phyloP scores from a whole-genome alignment of 2,113 vertebrate genomes.

The Plectropomus leopardus region DNA sequence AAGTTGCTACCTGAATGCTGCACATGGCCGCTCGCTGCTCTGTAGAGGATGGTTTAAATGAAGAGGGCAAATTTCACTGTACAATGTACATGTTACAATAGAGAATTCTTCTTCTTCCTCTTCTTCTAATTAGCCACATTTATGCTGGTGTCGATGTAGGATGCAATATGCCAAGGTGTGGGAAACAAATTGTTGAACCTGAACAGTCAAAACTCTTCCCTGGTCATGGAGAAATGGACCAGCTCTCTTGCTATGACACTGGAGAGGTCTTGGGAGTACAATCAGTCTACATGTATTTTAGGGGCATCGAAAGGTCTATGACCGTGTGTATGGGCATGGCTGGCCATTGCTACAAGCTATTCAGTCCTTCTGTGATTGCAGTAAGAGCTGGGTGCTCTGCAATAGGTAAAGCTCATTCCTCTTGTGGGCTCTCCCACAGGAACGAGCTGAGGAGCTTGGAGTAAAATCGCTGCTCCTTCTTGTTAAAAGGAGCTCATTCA shows the following conservation, averaged over 20 bases:
- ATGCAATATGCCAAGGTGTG: too few relatives aligned
- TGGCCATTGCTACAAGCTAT: neutral
- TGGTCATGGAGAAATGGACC: neutral
- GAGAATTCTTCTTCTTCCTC: too few relatives aligned
- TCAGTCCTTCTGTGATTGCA: neutral
- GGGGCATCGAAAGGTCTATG: too few relatives aligned
- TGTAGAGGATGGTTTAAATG: too few relatives aligned
- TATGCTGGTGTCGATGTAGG: neutral
- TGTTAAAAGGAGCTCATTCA: conserved; percentile 17
- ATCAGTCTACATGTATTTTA: neutral
- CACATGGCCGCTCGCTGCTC: too few relatives aligned
- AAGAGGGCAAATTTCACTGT: too few relatives aligned
- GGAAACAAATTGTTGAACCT: neutral
- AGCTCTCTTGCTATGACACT: neutral
- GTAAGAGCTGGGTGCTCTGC: neutral
- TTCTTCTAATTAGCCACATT: too few relatives aligned
- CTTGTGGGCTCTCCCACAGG: neutral
- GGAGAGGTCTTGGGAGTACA: neutral
- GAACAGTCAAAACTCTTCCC: neutral
- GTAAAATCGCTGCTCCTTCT: conserved; percentile 3
- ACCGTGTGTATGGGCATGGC: neutral
- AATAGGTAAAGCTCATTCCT: neutral
- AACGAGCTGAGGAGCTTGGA: neutral
- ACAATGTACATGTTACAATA: too few relatives aligned
- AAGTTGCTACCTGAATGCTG: too few relatives aligned